phyloP scores from a whole-genome alignment of 2,888 invertebrate species.

The Ennomos fuscantarius region DNA sequence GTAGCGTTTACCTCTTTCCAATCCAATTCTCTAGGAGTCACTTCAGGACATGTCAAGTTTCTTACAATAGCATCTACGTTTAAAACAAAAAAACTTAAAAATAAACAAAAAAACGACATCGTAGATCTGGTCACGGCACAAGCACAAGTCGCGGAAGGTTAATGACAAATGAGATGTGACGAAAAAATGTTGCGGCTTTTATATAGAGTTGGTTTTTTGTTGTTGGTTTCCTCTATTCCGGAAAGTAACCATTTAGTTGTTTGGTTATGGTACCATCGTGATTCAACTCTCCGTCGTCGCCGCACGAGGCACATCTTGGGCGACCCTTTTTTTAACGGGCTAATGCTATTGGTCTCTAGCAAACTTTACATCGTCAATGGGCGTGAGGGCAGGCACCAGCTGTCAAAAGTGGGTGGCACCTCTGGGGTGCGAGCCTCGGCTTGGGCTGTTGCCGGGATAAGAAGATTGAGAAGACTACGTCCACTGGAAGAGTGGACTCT shows the following conservation, averaged over 20 bases:
- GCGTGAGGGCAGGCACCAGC: no score
- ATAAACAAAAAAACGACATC: constrained; percentile 57
- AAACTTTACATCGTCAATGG: no score
- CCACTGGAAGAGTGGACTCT: no score
- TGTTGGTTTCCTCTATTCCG: constrained; percentile 17
- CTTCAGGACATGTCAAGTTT: constrained; percentile 66
- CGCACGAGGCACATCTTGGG: no score
- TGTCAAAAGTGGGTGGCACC: no score
- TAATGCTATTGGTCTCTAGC: no score
- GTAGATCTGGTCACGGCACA: constrained; percentile 47
- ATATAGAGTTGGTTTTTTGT: constrained; percentile 60
- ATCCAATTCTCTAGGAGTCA: constrained; percentile 68
- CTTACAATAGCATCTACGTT: constrained; percentile 57
- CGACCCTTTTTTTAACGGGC: no score
- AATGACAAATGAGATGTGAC: constrained; percentile 56
- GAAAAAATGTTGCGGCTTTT: constrained; percentile 54
- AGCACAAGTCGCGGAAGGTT: constrained; percentile 42
- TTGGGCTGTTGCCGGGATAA: no score
- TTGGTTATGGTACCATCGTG: background rate
- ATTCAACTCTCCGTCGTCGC: background rate
- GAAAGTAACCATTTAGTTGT: constrained; percentile 14
- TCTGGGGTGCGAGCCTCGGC: no score
- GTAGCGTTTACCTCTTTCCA: constrained; percentile 70
- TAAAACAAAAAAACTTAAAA: constrained; percentile 52
- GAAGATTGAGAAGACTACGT: no score